phyloP scores from a whole-genome alignment of 2,113 vertebrate species.

The human (Homo sapiens) region GRCh38 chr18:58134501-58135000 shows the following conservation, averaged over 20 bases:
- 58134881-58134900: neutral
- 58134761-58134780: neutral
- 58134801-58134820: neutral
- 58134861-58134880: no score
- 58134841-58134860: accelerated
- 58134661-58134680: no score
- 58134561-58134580: no score
- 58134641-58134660: no score
- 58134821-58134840: neutral
- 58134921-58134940: neutral
- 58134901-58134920: no score
- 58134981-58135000: no score
- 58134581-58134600: no score
- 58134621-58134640: no score
- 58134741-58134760: neutral
- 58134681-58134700: neutral
- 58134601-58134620: no score
- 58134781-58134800: neutral
- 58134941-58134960: neutral
- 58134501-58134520: no score
- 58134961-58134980: neutral
- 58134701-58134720: neutral
- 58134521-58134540: no score
- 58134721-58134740: neutral
- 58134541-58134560: no score